Evolutionary conservation across 1,140 invertebrate species (phyloP).

Genomic region (Ericerus pela): DNA sequence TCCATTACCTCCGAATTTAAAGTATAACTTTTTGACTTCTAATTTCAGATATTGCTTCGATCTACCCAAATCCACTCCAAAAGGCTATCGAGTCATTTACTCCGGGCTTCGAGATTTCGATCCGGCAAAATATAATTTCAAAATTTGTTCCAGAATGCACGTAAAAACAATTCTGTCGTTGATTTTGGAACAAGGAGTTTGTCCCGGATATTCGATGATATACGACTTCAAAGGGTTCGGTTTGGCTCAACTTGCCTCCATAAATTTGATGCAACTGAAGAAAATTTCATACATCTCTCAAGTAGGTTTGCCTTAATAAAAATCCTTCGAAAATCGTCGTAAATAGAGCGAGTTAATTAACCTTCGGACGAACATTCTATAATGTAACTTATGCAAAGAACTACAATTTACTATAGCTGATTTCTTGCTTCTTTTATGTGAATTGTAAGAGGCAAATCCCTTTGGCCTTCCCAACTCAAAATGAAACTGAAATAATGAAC

Average conservation of each 20-base stretch:
- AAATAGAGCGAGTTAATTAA: no score
- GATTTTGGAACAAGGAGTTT: constrained; percentile 3
- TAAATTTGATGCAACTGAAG: not conserved
- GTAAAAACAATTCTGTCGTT: not conserved
- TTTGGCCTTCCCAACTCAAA: no score
- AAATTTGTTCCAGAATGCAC: not conserved
- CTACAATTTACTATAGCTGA: no score
- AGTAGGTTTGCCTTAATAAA: no score
- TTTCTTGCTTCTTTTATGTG: no score
- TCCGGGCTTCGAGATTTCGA: constrained; percentile 11
- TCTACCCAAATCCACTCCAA: constrained; percentile 16
- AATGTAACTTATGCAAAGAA: no score
- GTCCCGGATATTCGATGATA: constrained; percentile 9
- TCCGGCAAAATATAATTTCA: constrained; percentile 15
- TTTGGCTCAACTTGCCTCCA: constrained; percentile 6
- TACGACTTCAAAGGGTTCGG: constrained; percentile 5
- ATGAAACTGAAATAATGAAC: no score
- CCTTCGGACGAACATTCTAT: no score
- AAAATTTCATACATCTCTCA: constrained; percentile 7
- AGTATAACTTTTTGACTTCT: not conserved
- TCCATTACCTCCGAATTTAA: no score
- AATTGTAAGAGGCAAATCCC: no score
- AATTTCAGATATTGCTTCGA: constrained; percentile 19
- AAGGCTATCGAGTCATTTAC: constrained; percentile 20
- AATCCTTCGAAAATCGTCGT: no score